These are phyloP conservation scores for Cephalotes varians DNA, from an alignment of 2,888 invertebrate genomes.

Conservation along the genomic window DNA sequence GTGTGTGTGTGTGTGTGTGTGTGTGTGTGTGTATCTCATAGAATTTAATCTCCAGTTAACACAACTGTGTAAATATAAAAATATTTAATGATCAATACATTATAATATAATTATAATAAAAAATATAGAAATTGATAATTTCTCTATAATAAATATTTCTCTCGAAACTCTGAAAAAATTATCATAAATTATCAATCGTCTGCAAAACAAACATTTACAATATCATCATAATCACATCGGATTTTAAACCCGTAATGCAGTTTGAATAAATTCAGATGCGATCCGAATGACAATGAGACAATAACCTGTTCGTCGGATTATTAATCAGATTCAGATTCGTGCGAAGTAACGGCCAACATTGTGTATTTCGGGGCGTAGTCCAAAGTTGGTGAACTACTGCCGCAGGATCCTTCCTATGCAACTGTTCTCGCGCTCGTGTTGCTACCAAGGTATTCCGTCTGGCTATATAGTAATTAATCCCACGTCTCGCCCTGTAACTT, in stretches of 20 bases:
- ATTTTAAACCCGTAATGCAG: constrained; percentile 8
- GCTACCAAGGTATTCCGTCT: constrained; percentile 63
- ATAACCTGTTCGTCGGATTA: constrained; percentile 40
- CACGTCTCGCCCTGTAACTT: constrained; percentile 65
- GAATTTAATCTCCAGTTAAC: neutral
- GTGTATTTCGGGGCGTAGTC: constrained; percentile 51
- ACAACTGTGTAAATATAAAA: neutral
- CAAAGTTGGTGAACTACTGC: constrained; percentile 65
- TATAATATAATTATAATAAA: neutral
- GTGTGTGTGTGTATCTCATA: no score
- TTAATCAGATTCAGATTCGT: constrained; percentile 53
- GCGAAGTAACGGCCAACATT: constrained; percentile 47
- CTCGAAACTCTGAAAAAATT: neutral
- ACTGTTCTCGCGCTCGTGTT: constrained; percentile 53
- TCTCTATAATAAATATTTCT: neutral
- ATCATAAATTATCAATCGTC: neutral
- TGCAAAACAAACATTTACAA: neutral
- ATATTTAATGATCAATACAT: neutral
- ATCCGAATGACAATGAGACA: constrained; percentile 43
- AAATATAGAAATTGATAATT: neutral
- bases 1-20: no score
- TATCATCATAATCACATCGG: neutral
- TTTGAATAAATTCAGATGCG: constrained; percentile 41
- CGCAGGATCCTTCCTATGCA: constrained; percentile 56
- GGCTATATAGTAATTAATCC: constrained; percentile 72